These are phyloP conservation scores for Drosophila testacea DNA, from an alignment of 2,888 invertebrate genomes.

Conservation along the genomic window DNA sequence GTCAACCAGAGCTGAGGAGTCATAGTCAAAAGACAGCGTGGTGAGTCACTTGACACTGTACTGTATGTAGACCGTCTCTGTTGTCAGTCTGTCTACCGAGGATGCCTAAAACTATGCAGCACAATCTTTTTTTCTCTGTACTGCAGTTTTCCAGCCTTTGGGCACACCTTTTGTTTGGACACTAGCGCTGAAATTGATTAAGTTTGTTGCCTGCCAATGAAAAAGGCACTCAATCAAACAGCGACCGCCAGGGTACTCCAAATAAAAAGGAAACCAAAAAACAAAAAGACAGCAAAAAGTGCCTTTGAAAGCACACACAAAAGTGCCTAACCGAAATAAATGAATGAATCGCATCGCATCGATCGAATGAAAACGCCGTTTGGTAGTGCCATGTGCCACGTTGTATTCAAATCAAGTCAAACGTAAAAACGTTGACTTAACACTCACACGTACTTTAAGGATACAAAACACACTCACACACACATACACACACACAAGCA, in stretches of 20 bases:
- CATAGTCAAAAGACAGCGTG: constrained; percentile 53
- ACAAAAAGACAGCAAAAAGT: constrained; percentile 12
- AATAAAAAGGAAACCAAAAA: constrained; percentile 12
- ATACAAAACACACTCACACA: constrained; percentile 28
- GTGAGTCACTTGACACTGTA: constrained; percentile 59
- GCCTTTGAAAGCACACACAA: constrained; percentile 52
- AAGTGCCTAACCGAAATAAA: constrained; percentile 68
- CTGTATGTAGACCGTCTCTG: constrained; percentile 23
- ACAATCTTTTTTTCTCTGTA: constrained; percentile 13
- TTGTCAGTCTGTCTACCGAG: constrained; percentile 33
- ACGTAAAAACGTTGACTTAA: constrained; percentile 74
- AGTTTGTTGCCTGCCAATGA: constrained; percentile 76
- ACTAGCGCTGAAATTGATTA: constrained; percentile 77
- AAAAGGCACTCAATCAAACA: constrained; percentile 76
- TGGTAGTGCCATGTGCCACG: constrained; percentile 18
- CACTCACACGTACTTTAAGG: constrained; percentile 64
- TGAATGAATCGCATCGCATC: constrained; percentile 48
- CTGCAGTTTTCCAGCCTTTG: constrained; percentile 72
- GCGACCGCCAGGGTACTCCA: constrained; percentile 25
- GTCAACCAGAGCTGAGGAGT: constrained; percentile 35
- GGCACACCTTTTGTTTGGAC: constrained; percentile 76
- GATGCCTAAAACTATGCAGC: constrained; percentile 59
- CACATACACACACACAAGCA: constrained; percentile 14
- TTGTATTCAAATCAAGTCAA: constrained; percentile 75
- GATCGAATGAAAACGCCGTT: constrained; percentile 12